These are phyloP conservation scores for Aurelia coerulea DNA, from an alignment of 30 jellyfish, hydroid and myxozoan genomes.

Conservation along the genomic window DNA sequence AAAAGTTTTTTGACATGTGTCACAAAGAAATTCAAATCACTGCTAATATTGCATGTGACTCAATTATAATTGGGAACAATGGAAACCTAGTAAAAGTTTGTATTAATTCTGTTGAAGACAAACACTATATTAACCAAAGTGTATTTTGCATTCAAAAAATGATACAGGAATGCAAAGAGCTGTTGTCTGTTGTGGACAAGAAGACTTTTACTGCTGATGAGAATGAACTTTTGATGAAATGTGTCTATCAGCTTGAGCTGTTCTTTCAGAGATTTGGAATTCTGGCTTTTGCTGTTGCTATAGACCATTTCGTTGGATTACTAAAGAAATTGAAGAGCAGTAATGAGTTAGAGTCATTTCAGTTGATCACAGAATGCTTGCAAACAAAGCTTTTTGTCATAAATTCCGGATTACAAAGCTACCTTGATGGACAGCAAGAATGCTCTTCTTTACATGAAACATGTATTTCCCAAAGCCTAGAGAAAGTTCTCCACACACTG, in stretches of 20 bases:
- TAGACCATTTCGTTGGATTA: neutral
- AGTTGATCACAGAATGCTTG: neutral
- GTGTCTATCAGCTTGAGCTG: neutral
- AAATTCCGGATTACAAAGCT: neutral
- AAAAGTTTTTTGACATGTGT: slow-evolving; percentile 1
- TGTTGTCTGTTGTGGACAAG: neutral
- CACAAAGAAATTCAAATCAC: neutral
- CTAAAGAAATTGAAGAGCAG: neutral
- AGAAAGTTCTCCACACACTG: too few relatives aligned
- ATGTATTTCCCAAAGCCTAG: too few relatives aligned
- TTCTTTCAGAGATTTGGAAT: slow-evolving; percentile 5
- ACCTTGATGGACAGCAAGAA: neutral
- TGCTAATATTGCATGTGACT: slow-evolving; percentile 19
- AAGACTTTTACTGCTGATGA: neutral
- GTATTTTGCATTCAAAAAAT: neutral
- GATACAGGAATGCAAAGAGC: neutral
- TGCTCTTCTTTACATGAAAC: too few relatives aligned
- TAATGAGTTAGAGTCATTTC: neutral
- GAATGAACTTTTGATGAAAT: neutral
- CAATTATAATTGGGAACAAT: slow-evolving; percentile 27
- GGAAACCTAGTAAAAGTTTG: neutral
- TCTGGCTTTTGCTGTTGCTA: neutral
- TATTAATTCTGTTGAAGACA: neutral
- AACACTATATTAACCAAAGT: neutral
- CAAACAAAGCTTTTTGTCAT: slow-evolving; percentile 14